A percentile compares a stretch with the other conserved stretches of the same genome.
phyloP scores from a whole-genome alignment of 2,888 invertebrate genomes.

The Bombyx huttoni region DNA sequence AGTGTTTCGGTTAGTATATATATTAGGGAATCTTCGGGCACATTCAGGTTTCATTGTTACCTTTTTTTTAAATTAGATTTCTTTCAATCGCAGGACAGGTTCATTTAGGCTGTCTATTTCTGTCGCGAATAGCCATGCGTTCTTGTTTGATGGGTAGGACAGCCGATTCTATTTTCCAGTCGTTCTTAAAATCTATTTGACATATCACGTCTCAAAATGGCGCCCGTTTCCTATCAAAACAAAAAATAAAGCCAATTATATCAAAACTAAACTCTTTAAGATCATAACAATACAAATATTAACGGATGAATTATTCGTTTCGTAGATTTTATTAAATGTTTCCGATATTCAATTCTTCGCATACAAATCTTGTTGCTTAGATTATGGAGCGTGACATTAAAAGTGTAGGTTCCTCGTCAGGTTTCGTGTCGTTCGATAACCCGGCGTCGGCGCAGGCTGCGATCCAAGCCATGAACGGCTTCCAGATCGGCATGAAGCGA shows the following conservation, averaged over 20 bases:
- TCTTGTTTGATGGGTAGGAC: no score
- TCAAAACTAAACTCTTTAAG: neutral
- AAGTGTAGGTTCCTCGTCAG: conserved; percentile 64
- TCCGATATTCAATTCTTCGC: neutral
- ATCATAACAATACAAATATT: no score
- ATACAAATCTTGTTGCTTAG: neutral
- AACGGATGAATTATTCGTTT: no score
- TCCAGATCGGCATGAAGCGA: conserved; percentile 99
- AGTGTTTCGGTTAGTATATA: conserved; percentile 94
- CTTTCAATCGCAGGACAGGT: neutral
- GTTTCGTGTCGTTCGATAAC: conserved; percentile 99
- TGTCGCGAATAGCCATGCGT: neutral
- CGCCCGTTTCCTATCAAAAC: neutral
- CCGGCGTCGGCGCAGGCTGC: conserved; percentile 98
- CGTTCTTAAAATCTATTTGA: neutral
- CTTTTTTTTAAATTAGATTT: neutral
- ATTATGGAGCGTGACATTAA: neutral
- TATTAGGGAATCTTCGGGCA: neutral
- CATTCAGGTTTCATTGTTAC: neutral
- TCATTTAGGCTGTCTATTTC: neutral
- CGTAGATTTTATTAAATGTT: neutral
- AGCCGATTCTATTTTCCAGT: neutral
- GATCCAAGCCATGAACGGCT: conserved; percentile 99
- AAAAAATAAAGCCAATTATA: neutral
- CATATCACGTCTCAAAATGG: neutral